Conservation (phyloP, 2,797 vertebrate species). For the Tinamus major region DNA sequence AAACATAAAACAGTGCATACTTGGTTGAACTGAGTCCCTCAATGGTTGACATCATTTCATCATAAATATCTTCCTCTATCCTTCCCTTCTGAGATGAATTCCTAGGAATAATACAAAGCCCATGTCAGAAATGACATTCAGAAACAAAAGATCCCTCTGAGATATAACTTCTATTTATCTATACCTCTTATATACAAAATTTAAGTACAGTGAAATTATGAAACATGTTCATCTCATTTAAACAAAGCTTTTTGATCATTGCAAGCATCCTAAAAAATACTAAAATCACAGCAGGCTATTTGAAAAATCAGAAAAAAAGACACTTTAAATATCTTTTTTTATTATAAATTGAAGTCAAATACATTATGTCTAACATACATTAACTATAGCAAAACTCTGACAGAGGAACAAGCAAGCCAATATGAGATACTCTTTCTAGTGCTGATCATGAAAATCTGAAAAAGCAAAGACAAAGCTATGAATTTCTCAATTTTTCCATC, state of each 20-base stretch:
- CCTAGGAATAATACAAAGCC: constrained; percentile 74
- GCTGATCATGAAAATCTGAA: neutral
- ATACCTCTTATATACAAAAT: neutral
- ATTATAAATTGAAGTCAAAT: neutral
- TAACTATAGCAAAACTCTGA: neutral
- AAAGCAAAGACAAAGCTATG: neutral
- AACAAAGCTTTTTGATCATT: neutral
- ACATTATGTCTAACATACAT: neutral
- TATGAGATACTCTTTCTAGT: neutral
- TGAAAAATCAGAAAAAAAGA: neutral
- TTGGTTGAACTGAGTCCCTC: constrained; percentile 93
- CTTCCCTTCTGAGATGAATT: constrained; percentile 92
- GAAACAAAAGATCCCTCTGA: neutral
- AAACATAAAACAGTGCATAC: constrained; percentile 73
- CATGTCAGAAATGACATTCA: neutral
- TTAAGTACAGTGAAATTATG: neutral
- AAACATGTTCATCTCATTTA: neutral
- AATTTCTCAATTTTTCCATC: neutral
- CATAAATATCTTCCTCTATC: constrained; percentile 92
- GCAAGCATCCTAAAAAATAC: neutral
- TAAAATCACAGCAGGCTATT: neutral
- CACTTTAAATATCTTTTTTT: neutral
- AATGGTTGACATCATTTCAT: constrained; percentile 95
- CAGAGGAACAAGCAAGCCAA: neutral
- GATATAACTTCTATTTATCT: neutral